Percentiles rank a stretch among this genome's conserved stretches.
Conservation (phyloP, 2,888 invertebrate genomes). For the Anodontia alba region DNA sequence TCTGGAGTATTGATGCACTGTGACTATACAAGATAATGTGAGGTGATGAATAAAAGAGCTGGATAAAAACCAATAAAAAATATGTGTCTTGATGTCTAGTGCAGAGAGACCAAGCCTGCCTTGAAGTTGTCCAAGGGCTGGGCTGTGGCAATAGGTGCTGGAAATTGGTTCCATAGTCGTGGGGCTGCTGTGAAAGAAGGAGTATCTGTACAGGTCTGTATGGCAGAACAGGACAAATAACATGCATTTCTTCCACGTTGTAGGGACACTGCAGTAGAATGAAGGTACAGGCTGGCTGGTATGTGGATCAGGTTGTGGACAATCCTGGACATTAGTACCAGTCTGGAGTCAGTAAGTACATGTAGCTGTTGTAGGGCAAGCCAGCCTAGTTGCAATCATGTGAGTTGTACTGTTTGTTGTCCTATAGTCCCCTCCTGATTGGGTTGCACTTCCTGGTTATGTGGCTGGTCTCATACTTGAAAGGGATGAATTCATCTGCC, state of each 20-base stretch:
- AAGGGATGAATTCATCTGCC: too few relatives aligned
- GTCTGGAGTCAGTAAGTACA: neutral
- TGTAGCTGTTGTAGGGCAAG: neutral
- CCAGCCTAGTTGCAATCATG: neutral
- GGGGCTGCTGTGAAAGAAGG: neutral
- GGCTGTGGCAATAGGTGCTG: neutral
- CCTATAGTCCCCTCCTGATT: neutral
- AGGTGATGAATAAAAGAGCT: too few relatives aligned
- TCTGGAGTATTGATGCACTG: too few relatives aligned
- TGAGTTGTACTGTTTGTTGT: neutral
- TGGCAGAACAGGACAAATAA: neutral
- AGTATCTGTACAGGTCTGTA: neutral
- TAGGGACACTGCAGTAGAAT: neutral
- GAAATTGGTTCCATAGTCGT: constrained; percentile 12
- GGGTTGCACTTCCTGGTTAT: too few relatives aligned
- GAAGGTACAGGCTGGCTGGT: neutral
- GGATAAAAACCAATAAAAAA: too few relatives aligned
- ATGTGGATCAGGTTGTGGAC: neutral
- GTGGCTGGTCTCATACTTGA: too few relatives aligned
- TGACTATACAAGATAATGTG: too few relatives aligned
- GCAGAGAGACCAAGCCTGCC: too few relatives aligned
- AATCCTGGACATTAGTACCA: neutral
- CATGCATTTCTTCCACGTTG: neutral
- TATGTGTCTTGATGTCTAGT: too few relatives aligned
- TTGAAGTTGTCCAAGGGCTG: constrained; percentile 20